Percentiles rank a stretch among this genome's conserved stretches.
These are phyloP conservation scores for Aphelocoma coerulescens DNA, from an alignment of 2,113 vertebrate genomes.

Conservation along the genomic window DNA sequence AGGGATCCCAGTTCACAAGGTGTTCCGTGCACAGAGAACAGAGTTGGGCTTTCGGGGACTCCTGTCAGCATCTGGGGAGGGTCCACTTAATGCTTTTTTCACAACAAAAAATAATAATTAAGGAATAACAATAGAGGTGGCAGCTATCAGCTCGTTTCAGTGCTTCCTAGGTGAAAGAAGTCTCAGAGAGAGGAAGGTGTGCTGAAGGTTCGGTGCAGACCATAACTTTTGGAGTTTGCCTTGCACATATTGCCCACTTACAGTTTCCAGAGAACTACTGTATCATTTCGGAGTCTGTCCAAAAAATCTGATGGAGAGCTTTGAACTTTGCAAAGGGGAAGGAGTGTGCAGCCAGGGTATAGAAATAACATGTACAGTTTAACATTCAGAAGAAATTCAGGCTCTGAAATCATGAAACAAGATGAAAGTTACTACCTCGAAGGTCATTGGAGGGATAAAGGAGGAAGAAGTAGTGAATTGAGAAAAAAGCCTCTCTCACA, in stretches of 20 bases:
- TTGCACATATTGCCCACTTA: neutral
- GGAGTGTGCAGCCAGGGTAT: neutral
- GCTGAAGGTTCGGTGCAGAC: neutral
- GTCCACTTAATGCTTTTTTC: neutral
- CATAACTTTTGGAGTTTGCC: neutral
- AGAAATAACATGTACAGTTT: neutral
- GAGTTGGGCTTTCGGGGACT: neutral
- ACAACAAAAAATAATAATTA: neutral
- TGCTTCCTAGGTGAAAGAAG: neutral
- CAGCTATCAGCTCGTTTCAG: neutral
- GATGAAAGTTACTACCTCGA: neutral
- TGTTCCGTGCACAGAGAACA: rapidly evolving
- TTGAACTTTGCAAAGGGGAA: neutral
- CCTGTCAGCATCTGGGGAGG: neutral
- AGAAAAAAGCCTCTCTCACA: neutral
- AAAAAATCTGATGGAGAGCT: neutral
- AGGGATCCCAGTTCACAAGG: neutral
- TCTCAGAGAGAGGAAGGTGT: neutral
- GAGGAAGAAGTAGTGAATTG: neutral
- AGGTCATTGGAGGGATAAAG: neutral
- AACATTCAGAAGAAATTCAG: neutral
- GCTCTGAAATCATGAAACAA: neutral
- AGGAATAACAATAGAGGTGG: neutral
- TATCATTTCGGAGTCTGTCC: neutral
- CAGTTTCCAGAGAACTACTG: neutral